Evolutionary conservation across 2,888 invertebrate species (phyloP).

Genomic region (Sarcophaga rosellei): DNA sequence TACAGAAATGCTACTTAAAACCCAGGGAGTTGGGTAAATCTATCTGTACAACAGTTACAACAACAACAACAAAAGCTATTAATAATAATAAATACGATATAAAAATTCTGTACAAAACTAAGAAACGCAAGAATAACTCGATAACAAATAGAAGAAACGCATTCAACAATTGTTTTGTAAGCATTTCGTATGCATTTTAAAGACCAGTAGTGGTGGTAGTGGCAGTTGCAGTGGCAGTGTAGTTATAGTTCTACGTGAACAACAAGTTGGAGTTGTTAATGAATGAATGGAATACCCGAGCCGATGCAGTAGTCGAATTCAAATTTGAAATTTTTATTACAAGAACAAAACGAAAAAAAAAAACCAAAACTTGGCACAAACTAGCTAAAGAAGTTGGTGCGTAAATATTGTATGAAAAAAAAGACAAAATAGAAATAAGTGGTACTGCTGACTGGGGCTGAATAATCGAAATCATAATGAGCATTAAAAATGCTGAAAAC

Average conservation of each 20-base stretch:
- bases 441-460: not conserved
- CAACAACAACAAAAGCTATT: constrained; percentile 30
- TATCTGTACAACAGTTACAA: constrained; percentile 39
- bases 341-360: too few species aligned
- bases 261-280: not conserved
- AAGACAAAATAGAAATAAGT: not conserved
- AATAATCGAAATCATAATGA: constrained; percentile 56
- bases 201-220: constrained; percentile 51
- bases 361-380: constrained; percentile 51
- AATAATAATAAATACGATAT: constrained; percentile 6
- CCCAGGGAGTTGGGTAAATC: constrained; percentile 25
- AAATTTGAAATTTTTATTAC: constrained; percentile 8
- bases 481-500: not conserved
- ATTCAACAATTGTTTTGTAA: not conserved
- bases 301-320: constrained; percentile 33
- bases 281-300: not conserved
- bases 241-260: not conserved
- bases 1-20: constrained; percentile 17
- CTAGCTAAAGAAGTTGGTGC: constrained; percentile 36
- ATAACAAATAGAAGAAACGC: constrained; percentile 6
- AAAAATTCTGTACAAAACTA: not conserved
- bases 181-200: constrained; percentile 48
- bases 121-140: not conserved
- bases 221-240: not conserved
- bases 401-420: not conserved